A percentile compares a stretch with the other conserved stretches of the same genome.
Evolutionary conservation across 1,140 invertebrate genomes (phyloP).

Genomic region (Mamestra configurata): DNA sequence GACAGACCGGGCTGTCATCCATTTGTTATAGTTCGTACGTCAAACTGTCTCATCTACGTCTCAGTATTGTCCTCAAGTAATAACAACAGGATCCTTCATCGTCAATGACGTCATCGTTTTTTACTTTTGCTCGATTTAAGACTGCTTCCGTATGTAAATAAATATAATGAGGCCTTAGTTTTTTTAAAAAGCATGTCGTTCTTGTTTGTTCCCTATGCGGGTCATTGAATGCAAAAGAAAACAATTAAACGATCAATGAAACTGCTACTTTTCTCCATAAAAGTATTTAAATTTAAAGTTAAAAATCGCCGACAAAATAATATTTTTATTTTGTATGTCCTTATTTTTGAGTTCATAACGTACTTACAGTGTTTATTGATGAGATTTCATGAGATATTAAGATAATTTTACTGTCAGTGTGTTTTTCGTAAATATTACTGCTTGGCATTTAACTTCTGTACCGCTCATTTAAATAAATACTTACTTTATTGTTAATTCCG

Average conservation of each 20-base stretch:
- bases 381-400: constrained; percentile 17
- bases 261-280: no score
- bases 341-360: neutral
- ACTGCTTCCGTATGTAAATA: constrained; percentile 9
- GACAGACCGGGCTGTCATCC: neutral
- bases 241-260: no score
- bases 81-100: neutral
- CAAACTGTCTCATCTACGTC: neutral
- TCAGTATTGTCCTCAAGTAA: constrained; percentile 23
- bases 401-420: constrained; percentile 18
- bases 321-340: neutral
- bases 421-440: constrained; percentile 44
- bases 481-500: constrained; percentile 35
- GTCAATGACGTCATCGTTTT: constrained; percentile 30
- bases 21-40: constrained; percentile 36
- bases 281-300: no score
- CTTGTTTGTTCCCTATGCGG: neutral
- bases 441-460: constrained; percentile 43
- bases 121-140: constrained; percentile 24
- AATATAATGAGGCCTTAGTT: neutral
- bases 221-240: neutral
- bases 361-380: constrained; percentile 3
- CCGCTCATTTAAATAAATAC: constrained; percentile 16
- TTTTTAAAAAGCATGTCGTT: neutral
- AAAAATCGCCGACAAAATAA: neutral